Base-by-base conservation (phyloP, 2,113 vertebrate genomes). In the Pelvicachromis taeniatus region DNA sequence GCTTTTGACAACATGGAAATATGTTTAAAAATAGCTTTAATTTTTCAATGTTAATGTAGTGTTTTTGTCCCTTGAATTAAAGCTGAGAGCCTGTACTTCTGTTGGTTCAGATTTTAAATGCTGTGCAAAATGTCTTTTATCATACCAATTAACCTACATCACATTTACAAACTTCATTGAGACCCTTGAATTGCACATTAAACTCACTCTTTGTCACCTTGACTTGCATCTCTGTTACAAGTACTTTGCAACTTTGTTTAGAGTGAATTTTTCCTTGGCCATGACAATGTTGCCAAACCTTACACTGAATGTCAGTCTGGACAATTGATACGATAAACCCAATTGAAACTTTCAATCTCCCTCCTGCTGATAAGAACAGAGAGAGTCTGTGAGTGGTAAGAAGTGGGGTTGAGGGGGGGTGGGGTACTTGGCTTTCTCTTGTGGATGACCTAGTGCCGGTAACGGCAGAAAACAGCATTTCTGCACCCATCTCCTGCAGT, bases 251-350 rank as follows among this genome's bases (percentile, higher is more conserved):
- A 40, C 54, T 91, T 77, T 75, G 38, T 87, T 58, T 31, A 2
- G 55, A 58, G 78, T 40, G 40, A 58, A 29, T 88, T 90, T 85
- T 93, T 75, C 63, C 81, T 38, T 6, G 23, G 53, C 68, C 85
- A 59, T 91, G 91, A 92, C 89, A 91, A 78, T 31, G 70, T 84
- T 85, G 81, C 87, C 81, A 59, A 56, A 59, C 77, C 88, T 42
- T 77, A 91, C 84, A 31, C 77, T 77, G 86, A 91, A 91, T 90
- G 92, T 93, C 94, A 93, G 86, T 29, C 85, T 81, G 86, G 89
- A 92, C 92, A 91, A 92, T 92, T 91, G 94, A 94, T 90, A 91
- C 78, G 78, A 93, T 94, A 91, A 93, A 94, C 78, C 83, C 92
- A 90, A 88, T 85, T 92, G 93, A 93, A 94, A 93, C 80, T 94